A percentile compares a stretch with the other conserved stretches of the same genome.
These are phyloP conservation scores for Helicoverpa zea DNA, from an alignment of 1,140 invertebrate genomes.

Conservation along the genomic window DNA sequence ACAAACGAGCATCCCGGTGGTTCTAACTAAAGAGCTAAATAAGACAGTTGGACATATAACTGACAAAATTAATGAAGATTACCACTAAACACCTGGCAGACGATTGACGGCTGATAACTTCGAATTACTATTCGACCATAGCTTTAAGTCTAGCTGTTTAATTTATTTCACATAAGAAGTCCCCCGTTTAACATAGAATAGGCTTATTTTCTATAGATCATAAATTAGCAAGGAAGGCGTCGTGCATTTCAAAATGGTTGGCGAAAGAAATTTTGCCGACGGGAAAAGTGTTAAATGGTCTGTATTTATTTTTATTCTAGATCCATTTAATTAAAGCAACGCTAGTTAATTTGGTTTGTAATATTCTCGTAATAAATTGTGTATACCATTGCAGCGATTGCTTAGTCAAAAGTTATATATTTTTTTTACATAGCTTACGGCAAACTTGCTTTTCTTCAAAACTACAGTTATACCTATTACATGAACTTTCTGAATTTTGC, in stretches of 20 bases:
- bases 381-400: too few relatives aligned
- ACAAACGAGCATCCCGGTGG: too few relatives aligned
- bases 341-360: too few relatives aligned
- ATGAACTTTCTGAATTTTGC: too few relatives aligned
- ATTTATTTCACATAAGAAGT: slow-evolving; percentile 7
- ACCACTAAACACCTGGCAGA: slow-evolving; percentile 13
- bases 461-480: too few relatives aligned
- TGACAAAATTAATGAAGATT: neutral
- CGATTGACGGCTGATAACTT: neutral
- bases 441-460: too few relatives aligned
- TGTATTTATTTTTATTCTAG: neutral
- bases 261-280: slow-evolving; percentile 13
- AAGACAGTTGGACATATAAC: too few relatives aligned
- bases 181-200: slow-evolving; percentile 30
- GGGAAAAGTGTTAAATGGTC: neutral
- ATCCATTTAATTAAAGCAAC: neutral
- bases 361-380: too few relatives aligned
- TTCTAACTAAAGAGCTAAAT: neutral
- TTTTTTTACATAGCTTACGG: too few relatives aligned
- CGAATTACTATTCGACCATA: slow-evolving; percentile 12
- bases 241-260: slow-evolving; percentile 7
- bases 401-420: too few relatives aligned
- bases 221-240: neutral
- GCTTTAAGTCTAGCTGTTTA: neutral
- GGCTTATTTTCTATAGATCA: slow-evolving; percentile 10